Evolutionary conservation across 2,113 vertebrate species (phyloP).

Genomic region (Gymnogyps californianus): DNA sequence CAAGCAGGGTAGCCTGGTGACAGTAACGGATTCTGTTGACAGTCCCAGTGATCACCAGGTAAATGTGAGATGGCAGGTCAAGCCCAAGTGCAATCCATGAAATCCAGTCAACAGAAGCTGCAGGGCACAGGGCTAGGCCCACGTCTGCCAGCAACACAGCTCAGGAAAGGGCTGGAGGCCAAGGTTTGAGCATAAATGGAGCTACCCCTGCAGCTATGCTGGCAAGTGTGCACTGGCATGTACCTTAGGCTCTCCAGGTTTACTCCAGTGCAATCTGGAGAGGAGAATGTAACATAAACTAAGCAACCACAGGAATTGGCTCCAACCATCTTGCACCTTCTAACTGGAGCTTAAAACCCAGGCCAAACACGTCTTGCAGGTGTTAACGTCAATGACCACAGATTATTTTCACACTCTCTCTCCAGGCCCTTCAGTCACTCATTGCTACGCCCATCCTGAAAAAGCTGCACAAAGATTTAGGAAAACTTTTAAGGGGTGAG

Average conservation of each 20-base stretch:
- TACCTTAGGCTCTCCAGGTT: not conserved
- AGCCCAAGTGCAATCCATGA: not conserved
- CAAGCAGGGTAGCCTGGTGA: not conserved
- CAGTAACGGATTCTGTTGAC: not conserved
- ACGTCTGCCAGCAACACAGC: not conserved
- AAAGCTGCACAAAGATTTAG: not conserved
- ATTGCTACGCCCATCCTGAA: not conserved
- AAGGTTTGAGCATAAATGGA: not conserved
- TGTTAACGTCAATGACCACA: not conserved
- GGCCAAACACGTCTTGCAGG: not conserved
- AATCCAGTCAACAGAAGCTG: not conserved
- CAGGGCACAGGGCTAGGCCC: not conserved
- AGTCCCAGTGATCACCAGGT: not conserved
- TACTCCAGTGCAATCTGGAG: not conserved
- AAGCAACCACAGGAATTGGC: not conserved
- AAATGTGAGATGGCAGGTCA: not conserved
- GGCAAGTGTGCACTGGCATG: rapidly evolving
- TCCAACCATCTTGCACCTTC: not conserved
- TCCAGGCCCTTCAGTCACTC: not conserved
- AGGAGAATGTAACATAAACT: not conserved
- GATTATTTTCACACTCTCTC: not conserved
- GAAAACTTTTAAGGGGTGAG: not conserved
- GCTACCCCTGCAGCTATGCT: not conserved
- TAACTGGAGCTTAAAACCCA: not conserved
- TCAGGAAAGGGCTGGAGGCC: not conserved